These are phyloP conservation scores for Euphydryas editha DNA, from an alignment of 2,888 invertebrate species.

Conservation along the genomic window DNA sequence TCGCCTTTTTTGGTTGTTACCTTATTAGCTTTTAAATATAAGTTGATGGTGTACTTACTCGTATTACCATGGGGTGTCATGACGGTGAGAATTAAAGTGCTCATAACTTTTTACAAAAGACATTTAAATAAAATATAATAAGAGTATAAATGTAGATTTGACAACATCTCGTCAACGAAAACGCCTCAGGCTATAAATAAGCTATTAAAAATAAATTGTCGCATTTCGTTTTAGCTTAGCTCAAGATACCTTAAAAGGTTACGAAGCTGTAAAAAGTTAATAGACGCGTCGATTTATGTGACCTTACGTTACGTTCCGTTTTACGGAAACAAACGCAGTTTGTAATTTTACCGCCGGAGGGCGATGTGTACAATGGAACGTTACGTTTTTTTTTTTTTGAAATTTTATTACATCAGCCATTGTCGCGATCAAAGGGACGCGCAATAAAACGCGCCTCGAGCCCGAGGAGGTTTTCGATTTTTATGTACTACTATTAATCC, in stretches of 20 bases:
- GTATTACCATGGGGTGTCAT: no score
- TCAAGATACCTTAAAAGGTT: slow-evolving; percentile 49
- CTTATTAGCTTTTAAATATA: no score
- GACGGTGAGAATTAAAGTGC: no score
- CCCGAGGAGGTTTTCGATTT: slow-evolving; percentile 47
- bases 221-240: slow-evolving; percentile 34
- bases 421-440: slow-evolving; percentile 55
- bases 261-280: slow-evolving; percentile 60
- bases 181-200: slow-evolving; percentile 35
- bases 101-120: neutral
- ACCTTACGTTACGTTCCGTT: slow-evolving; percentile 52
- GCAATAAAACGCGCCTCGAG: slow-evolving; percentile 51
- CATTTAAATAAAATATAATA: neutral
- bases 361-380: slow-evolving; percentile 62
- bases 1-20: no score
- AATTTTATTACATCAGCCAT: slow-evolving; percentile 55
- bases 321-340: slow-evolving; percentile 53
- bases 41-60: no score
- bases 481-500: slow-evolving; percentile 48
- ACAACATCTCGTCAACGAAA: slow-evolving; percentile 16
- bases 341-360: slow-evolving; percentile 50
- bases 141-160: slow-evolving; percentile 13
- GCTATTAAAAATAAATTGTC: slow-evolving; percentile 42
- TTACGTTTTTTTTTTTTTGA: slow-evolving; percentile 50
- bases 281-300: slow-evolving; percentile 58